These are phyloP conservation scores for Arbacia lixula DNA, from an alignment of 53 echinoderm and acorn worm species.

Conservation along the genomic window DNA sequence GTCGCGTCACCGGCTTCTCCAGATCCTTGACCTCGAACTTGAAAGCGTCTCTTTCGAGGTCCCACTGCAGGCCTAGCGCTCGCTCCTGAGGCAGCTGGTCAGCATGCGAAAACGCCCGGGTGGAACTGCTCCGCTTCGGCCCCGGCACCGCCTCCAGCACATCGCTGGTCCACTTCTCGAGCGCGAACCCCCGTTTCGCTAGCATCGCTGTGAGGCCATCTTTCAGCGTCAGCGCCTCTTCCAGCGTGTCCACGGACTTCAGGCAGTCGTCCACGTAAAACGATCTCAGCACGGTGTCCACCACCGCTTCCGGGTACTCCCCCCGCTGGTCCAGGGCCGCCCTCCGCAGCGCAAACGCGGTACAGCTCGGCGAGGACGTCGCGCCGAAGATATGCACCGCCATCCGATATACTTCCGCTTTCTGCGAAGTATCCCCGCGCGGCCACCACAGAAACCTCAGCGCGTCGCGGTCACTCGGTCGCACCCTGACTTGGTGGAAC, in stretches of 20 bases:
- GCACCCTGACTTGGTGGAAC: no score
- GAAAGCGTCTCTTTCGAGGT: slow-evolving; percentile 52
- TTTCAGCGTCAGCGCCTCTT: slow-evolving; percentile 58
- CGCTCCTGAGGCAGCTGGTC: slow-evolving; percentile 52
- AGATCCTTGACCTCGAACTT: slow-evolving; percentile 36
- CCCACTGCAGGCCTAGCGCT: slow-evolving; percentile 57
- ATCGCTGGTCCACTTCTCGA: slow-evolving; percentile 52
- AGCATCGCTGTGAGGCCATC: not conserved
- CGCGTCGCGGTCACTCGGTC: slow-evolving; percentile 42
- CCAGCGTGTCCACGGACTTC: slow-evolving; percentile 44
- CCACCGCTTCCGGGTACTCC: not conserved
- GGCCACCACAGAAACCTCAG: slow-evolving; percentile 74
- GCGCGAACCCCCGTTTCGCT: no score
- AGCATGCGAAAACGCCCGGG: no score
- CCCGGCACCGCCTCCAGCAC: slow-evolving; percentile 20
- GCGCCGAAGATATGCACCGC: slow-evolving; percentile 61
- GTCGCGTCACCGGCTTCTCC: slow-evolving; percentile 45
- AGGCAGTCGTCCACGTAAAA: slow-evolving; percentile 81
- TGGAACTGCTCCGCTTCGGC: slow-evolving; percentile 45
- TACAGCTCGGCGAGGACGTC: slow-evolving; percentile 63
- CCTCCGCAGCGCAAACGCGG: slow-evolving; percentile 45
- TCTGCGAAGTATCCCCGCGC: slow-evolving; percentile 7
- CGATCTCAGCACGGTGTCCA: slow-evolving; percentile 21
- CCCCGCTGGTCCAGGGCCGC: slow-evolving; percentile 23
- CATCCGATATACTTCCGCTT: slow-evolving; percentile 39